These are phyloP conservation scores for Malurus splendens DNA, from an alignment of 2,797 vertebrate species.

Conservation along the genomic window DNA sequence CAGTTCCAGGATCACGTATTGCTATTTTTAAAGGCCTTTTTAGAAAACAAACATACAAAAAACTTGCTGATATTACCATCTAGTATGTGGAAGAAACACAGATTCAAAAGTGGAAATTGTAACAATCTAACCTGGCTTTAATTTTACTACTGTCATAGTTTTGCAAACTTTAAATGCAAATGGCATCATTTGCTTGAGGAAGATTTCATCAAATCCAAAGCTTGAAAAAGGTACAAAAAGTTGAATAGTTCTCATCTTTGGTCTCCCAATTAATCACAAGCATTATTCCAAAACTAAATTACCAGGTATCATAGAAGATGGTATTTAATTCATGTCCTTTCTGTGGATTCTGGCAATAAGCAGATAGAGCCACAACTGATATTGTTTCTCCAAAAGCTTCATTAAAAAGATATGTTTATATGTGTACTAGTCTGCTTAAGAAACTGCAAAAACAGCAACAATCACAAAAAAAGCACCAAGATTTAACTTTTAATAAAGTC, in stretches of 20 bases:
- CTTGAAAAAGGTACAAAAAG: background rate
- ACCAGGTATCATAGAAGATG: constrained; percentile 26
- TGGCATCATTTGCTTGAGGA: constrained; percentile 17
- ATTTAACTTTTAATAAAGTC: constrained; percentile 69
- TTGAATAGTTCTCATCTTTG: background rate
- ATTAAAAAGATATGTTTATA: constrained; percentile 59
- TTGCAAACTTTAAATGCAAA: constrained; percentile 15
- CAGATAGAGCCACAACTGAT: constrained; percentile 18
- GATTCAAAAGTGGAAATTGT: background rate
- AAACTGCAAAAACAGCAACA: constrained; percentile 59
- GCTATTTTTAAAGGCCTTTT: constrained; percentile 61
- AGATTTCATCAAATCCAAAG: constrained; percentile 11
- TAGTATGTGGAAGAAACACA: background rate
- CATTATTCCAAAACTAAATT: constrained; percentile 46
- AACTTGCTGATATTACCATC: background rate
- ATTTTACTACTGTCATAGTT: background rate
- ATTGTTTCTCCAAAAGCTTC: constrained; percentile 36
- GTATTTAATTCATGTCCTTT: constrained; percentile 21
- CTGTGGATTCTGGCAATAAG: constrained; percentile 42
- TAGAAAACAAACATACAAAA: background rate
- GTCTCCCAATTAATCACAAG: constrained; percentile 7
- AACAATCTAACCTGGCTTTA: background rate
- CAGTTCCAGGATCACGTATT: constrained; percentile 54
- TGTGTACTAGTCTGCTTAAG: constrained; percentile 38
- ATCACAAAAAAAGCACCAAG: constrained; percentile 35